phyloP scores from a whole-genome alignment of 92 coral and sea anemone genomes.

The Muricea muricata region DNA sequence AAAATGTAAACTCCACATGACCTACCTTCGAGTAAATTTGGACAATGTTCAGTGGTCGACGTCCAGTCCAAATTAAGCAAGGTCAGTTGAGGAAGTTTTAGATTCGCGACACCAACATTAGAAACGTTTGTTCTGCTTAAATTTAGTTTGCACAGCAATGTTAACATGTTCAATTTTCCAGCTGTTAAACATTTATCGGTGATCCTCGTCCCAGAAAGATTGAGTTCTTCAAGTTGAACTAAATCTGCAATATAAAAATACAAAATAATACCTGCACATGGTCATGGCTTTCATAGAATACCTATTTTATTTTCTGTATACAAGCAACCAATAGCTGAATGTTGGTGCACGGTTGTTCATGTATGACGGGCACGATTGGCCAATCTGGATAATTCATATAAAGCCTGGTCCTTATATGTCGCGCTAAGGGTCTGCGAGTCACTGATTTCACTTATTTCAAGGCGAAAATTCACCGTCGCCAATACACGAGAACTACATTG shows the following conservation, averaged over 20 bases:
- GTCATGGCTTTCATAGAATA: neutral
- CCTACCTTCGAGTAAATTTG: constrained; percentile 74
- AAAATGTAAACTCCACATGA: neutral
- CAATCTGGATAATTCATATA: too few relatives aligned
- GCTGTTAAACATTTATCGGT: constrained; percentile 68
- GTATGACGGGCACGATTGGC: too few relatives aligned
- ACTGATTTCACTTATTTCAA: too few relatives aligned
- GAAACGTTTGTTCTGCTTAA: constrained; percentile 86
- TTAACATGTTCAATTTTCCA: constrained; percentile 72
- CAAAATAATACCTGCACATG: neutral
- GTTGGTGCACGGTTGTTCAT: too few relatives aligned
- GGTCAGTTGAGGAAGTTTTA: constrained; percentile 67
- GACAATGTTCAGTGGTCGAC: constrained; percentile 81
- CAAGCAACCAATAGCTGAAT: too few relatives aligned
- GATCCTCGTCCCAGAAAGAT: constrained; percentile 84
- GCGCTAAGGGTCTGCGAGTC: too few relatives aligned
- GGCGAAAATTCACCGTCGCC: too few relatives aligned
- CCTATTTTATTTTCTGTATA: too few relatives aligned
- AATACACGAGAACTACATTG: too few relatives aligned
- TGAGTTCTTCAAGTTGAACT: constrained; percentile 72
- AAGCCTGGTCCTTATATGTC: too few relatives aligned
- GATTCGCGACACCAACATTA: constrained; percentile 70
- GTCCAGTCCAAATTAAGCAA: constrained; percentile 93
- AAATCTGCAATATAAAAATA: constrained; percentile 29
- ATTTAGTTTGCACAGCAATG: constrained; percentile 67